Percentiles rank a stretch among this genome's conserved stretches.
Conservation (phyloP, 2,888 invertebrate genomes). For the Himalopsyche tibetana region DNA sequence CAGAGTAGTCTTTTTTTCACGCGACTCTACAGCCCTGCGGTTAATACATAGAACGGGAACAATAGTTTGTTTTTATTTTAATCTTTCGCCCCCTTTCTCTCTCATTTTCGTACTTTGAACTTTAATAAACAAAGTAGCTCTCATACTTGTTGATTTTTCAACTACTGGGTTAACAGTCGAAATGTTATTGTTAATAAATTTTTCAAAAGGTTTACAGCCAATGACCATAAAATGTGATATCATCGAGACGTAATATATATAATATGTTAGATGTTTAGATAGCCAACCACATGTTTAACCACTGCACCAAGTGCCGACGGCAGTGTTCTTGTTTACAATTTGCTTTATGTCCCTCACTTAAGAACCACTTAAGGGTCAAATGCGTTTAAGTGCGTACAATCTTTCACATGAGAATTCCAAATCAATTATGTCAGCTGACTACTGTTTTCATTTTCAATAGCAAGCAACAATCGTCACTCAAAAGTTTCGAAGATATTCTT, state of each 20-base stretch:
- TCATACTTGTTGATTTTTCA: too few relatives aligned
- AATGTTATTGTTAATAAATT: too few relatives aligned
- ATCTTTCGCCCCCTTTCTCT: too few relatives aligned
- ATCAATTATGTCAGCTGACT: not conserved
- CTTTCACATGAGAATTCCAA: slow-evolving; percentile 32
- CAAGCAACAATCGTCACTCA: too few relatives aligned
- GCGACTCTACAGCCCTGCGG: too few relatives aligned
- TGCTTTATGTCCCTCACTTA: slow-evolving; percentile 28
- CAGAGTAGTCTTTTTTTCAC: too few relatives aligned
- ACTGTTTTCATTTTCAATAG: not conserved
- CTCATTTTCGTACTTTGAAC: too few relatives aligned
- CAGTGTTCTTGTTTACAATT: slow-evolving; percentile 28
- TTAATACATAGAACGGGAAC: too few relatives aligned
- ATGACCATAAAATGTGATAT: slow-evolving; percentile 18
- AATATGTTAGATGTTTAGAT: not conserved
- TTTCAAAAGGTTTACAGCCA: not conserved
- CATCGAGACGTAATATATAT: not conserved
- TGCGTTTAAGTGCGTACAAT: slow-evolving; percentile 33
- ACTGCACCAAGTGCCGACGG: not conserved
- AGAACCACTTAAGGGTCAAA: slow-evolving; percentile 39
- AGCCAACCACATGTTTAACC: not conserved
- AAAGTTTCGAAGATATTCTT: too few relatives aligned
- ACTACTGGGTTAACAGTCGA: too few relatives aligned
- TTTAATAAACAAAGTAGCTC: too few relatives aligned
- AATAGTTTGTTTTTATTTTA: too few relatives aligned